Evolutionary conservation across 2,113 vertebrate species (phyloP), one percentile per base, ranked within the genome.

Genomic region (Lophotis ruficrista): DNA sequence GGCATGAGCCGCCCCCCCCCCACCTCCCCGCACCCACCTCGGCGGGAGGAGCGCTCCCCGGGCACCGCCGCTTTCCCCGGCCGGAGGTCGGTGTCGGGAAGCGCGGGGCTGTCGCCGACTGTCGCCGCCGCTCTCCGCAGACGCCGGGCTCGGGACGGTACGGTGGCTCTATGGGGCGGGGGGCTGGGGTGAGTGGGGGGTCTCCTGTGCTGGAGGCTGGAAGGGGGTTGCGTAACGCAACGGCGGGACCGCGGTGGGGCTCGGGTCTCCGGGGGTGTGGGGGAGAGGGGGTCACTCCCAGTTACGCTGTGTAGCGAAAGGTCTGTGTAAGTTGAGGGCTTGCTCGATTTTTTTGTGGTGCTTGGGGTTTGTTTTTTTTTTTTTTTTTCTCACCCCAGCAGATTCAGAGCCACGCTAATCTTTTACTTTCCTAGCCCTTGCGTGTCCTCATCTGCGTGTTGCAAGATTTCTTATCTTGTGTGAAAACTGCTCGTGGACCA

Each of bases 151-250:
- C 1, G 53, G 83, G 31, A 91, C 92, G 84, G 87, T 94, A 94
- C 37, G 89, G 66, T 37, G 2, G 77, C 54, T 61, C 3, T 4
- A 78, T 28, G 87, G 23, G 23, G 21, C 24, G 23, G 50, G 50
- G 48, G 51, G 11, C 12, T 13, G 7, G 14, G 51, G 27, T 14
- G 51, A 14, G 14, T 23, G 1, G 38, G 31, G 31, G 12, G 5
- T 38, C 25, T 24, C 10, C 53, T 19, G 35, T 6, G 53, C 27
- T 3, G n/a, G 18, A 6, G 8, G 23, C 56, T 15, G 50, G 9
- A 10, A 20, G 5, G 3, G n/a, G 61, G 1, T 7, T 4, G 1
- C 0, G 0, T 6, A 4, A 7, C 45, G 56, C 24, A 1, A 0
- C 2, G 69, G 12, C 22, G 7, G 82, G 37, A 13, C 2, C 22